A percentile compares a stretch with the other conserved stretches of the same genome.
phyloP scores from a whole-genome alignment of 2,797 vertebrate genomes.

The Eulemur mongoz region DNA sequence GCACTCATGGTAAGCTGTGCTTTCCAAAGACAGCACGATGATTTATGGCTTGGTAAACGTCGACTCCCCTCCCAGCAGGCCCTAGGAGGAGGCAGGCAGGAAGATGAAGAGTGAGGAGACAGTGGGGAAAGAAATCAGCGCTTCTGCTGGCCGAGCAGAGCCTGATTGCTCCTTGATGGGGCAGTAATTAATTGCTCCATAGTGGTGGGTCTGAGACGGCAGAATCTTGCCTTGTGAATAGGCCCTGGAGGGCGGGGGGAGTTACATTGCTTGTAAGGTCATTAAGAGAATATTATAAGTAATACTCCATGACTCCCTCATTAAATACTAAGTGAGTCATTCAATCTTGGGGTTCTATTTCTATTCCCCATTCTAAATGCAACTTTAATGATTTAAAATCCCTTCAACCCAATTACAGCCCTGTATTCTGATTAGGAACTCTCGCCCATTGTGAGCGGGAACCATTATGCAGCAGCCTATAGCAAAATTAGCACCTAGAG shows the following conservation, averaged over 20 bases:
- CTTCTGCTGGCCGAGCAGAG: background rate
- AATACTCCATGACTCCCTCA: conserved; percentile 84
- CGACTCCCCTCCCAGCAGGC: background rate
- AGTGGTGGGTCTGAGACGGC: conserved; percentile 51
- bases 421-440: conserved; percentile 87
- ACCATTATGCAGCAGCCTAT: conserved; percentile 85
- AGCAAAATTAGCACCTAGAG: conserved; percentile 89
- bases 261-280: conserved; percentile 74
- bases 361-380: conserved; percentile 84
- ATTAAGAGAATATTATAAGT: conserved; percentile 83
- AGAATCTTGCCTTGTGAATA: conserved; percentile 57
- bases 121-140: background rate
- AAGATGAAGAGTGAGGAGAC: conserved; percentile 61
- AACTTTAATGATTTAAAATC: conserved; percentile 88
- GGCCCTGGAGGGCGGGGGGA: conserved; percentile 66
- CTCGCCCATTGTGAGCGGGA: conserved; percentile 83
- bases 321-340: conserved; percentile 85
- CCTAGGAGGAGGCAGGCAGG: background rate
- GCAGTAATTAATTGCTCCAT: conserved; percentile 73
- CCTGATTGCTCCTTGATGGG: conserved; percentile 25
- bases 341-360: conserved; percentile 85
- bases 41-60: conserved; percentile 59
- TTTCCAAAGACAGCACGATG: conserved; percentile 51
- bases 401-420: conserved; percentile 89
- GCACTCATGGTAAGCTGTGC: background rate